Evolutionary conservation across 1,140 invertebrate genomes (phyloP).

Genomic region (Pogonomyrmex californicus): DNA sequence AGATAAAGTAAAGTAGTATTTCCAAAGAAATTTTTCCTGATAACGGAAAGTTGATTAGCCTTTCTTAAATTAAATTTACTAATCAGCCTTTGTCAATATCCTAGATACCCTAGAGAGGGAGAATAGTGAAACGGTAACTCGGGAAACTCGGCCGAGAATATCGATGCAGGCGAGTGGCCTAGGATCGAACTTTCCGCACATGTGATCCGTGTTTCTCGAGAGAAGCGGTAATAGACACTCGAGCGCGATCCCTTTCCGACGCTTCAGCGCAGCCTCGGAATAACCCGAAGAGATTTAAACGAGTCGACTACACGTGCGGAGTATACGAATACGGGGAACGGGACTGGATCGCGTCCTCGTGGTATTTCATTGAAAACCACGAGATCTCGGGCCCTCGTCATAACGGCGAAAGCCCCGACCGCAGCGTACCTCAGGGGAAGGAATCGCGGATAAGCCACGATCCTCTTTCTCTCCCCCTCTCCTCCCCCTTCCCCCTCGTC

Average conservation of each 20-base stretch:
- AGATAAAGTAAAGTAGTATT: neutral
- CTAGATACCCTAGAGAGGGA: neutral
- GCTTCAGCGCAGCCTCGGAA: conserved; percentile 26
- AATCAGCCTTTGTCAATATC: neutral
- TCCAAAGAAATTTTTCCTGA: neutral
- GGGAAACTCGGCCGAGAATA: neutral
- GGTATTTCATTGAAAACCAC: conserved; percentile 59
- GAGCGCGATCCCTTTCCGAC: conserved; percentile 38
- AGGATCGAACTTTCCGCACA: conserved; percentile 2
- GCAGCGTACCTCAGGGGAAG: neutral
- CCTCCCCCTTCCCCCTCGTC: neutral
- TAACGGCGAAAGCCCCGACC: conserved; percentile 40
- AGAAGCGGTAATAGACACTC: neutral
- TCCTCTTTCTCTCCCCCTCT: neutral
- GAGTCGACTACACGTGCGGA: conserved; percentile 38
- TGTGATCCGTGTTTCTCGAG: conserved; percentile 15
- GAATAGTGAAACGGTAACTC: neutral
- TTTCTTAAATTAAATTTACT: neutral
- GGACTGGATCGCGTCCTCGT: conserved; percentile 13
- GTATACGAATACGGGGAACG: neutral
- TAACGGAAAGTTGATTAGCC: neutral
- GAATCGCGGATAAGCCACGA: conserved; percentile 21
- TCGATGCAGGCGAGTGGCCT: neutral
- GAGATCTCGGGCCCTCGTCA: conserved; percentile 20
- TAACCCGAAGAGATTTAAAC: conserved; percentile 57